Conservation (phyloP, 2,113 vertebrate genomes). For the Phyllostomus hastatus region DNA sequence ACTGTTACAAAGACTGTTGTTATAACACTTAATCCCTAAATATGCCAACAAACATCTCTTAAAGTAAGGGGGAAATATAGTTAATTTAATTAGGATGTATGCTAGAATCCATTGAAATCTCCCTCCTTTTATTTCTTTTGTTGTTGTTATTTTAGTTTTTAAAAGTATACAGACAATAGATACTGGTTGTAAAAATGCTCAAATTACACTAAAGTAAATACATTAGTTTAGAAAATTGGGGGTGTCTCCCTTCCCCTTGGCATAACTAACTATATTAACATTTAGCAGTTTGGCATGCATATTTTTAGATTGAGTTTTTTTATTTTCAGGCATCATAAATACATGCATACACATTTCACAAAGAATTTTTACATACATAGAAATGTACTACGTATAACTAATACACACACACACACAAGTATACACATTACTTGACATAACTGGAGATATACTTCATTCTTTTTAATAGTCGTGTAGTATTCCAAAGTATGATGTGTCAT, state of each 20-base stretch:
- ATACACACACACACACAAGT: background rate
- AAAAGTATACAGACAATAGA: background rate
- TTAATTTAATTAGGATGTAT: background rate
- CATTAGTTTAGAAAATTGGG: background rate
- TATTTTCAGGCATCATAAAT: background rate
- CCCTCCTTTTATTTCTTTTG: background rate
- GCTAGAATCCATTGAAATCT: background rate
- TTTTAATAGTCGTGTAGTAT: background rate
- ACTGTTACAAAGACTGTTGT: background rate
- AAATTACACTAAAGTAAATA: background rate
- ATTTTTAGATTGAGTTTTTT: background rate
- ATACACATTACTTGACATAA: background rate
- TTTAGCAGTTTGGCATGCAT: background rate
- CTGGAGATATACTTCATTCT: background rate
- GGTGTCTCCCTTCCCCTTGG: background rate
- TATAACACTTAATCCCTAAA: background rate
- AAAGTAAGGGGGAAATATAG: background rate
- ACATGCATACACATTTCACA: background rate
- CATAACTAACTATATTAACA: background rate
- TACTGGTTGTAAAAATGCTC: background rate
- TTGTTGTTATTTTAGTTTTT: background rate
- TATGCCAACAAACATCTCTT: background rate
- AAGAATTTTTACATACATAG: background rate
- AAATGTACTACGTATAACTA: background rate
- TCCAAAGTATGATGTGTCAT: background rate